phyloP scores from a whole-genome alignment of 2,888 invertebrate species.

The Anthrax anthrax region DNA sequence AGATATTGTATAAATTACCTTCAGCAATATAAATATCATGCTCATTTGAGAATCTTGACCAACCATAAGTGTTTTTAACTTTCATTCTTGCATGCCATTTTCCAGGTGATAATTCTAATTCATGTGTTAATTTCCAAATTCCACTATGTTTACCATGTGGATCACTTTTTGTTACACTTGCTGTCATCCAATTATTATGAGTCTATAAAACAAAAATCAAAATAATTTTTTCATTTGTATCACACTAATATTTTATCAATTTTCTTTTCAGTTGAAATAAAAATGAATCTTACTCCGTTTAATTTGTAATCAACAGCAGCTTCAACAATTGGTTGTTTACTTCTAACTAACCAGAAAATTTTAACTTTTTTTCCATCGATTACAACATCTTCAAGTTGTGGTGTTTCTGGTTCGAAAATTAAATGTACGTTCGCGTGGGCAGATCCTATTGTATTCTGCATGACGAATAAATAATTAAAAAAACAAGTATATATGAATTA shows the following conservation, averaged over 20 bases:
- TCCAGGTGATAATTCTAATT: conserved; percentile 25
- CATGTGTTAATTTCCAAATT: conserved; percentile 29
- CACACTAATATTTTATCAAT: too few relatives aligned
- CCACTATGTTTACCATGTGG: conserved; percentile 22
- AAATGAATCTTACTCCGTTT: conserved; percentile 26
- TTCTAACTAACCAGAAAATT: conserved; percentile 27
- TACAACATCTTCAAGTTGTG: conserved; percentile 21
- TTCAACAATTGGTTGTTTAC: conserved; percentile 27
- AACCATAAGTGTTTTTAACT: conserved; percentile 26
- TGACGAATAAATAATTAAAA: too few relatives aligned
- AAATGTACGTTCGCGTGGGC: conserved; percentile 22
- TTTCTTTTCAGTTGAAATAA: too few relatives aligned
- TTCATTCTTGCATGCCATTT: conserved; percentile 27
- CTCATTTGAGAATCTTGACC: conserved; percentile 27
- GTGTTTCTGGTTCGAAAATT: conserved; percentile 26
- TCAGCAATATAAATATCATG: conserved; percentile 21
- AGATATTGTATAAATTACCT: not conserved
- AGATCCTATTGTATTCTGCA: conserved; percentile 23
- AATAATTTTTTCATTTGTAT: not conserved
- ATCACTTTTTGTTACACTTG: conserved; percentile 23
- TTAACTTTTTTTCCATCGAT: conserved; percentile 23
- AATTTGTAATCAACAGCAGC: conserved; percentile 28
- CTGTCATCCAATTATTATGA: conserved; percentile 21
- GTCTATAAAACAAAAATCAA: not conserved
- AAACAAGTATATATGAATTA: too few relatives aligned